Evolutionary conservation across 2,888 invertebrate genomes (phyloP).

Genomic region (Acronicta psi): DNA sequence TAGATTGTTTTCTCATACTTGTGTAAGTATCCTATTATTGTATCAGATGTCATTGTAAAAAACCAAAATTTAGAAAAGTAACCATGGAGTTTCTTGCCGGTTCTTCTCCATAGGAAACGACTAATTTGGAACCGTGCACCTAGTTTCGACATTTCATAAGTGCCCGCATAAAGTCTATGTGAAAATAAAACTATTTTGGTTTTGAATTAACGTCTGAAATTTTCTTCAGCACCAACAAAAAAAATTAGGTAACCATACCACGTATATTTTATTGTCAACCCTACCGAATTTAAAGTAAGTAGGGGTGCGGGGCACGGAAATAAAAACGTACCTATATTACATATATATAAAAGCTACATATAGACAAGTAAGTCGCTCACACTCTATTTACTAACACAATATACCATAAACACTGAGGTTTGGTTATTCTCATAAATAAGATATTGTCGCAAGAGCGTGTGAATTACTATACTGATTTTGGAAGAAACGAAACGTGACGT

Average conservation of each 20-base stretch:
- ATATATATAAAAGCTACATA: conserved; percentile 11
- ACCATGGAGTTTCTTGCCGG: no score
- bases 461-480: conserved; percentile 15
- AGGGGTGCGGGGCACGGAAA: conserved; percentile 2
- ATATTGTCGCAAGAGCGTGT: conserved; percentile 24
- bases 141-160: no score
- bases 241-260: not conserved
- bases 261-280: conserved; percentile 17
- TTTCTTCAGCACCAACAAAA: not conserved
- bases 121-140: no score
- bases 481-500: conserved; percentile 5
- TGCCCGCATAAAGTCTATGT: no score
- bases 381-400: conserved; percentile 11
- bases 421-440: conserved; percentile 28
- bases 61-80: no score
- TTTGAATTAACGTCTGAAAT: no score
- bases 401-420: conserved; percentile 27
- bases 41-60: no score
- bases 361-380: not conserved
- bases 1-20: no score
- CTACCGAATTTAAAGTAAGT: conserved; percentile 10
- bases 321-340: conserved; percentile 19
- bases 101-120: no score
- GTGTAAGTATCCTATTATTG: no score
- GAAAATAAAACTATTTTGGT: no score